These are phyloP conservation scores for Pectinophora gossypiella DNA, from an alignment of 1,140 invertebrate species.

Conservation along the genomic window DNA sequence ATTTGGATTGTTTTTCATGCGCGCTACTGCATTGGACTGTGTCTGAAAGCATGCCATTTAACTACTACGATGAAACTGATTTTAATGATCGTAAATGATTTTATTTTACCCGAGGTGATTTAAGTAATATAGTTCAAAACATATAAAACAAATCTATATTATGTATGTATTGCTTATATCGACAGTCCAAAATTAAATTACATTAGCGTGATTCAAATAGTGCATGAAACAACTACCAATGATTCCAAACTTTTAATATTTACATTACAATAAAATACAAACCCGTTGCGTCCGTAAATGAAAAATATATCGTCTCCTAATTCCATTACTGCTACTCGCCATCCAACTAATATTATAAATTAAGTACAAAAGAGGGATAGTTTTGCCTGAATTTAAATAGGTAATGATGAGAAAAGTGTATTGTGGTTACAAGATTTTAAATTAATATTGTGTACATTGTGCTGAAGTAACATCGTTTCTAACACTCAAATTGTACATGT, in stretches of 20 bases:
- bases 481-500: not conserved
- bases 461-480: no score
- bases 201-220: no score
- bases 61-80: no score
- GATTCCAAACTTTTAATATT: not conserved
- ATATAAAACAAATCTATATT: no score
- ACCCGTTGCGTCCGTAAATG: conserved; percentile 47
- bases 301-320: conserved; percentile 55
- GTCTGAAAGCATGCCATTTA: no score
- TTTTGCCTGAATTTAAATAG: not conserved
- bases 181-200: no score
- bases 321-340: conserved; percentile 48
- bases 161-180: no score
- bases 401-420: not conserved
- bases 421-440: not conserved
- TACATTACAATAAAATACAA: conserved; percentile 32
- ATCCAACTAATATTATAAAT: conserved; percentile 25
- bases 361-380: not conserved
- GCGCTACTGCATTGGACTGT: no score
- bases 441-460: not conserved
- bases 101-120: no score
- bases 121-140: no score
- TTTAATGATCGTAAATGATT: no score
- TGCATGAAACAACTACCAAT: conserved; percentile 1
- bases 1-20: conserved; percentile 16